Conservation (phyloP, 2,888 invertebrate species). For the Bombylius major region DNA sequence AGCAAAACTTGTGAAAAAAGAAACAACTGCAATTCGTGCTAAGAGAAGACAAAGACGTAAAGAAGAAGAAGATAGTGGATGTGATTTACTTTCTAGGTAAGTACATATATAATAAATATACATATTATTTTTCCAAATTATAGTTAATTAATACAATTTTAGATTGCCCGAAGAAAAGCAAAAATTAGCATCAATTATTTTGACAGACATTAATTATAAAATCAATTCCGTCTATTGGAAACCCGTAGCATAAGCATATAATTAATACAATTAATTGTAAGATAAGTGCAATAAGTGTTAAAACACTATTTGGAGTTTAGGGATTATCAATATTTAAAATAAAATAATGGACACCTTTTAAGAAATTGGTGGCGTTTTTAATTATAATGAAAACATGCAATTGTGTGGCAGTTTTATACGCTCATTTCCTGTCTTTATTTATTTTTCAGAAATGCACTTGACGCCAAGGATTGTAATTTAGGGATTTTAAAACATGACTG, state of each 20-base stretch:
- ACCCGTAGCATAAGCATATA: conserved; percentile 27
- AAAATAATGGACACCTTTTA: too few relatives aligned
- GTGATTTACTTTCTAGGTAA: conserved; percentile 26
- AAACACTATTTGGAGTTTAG: too few relatives aligned
- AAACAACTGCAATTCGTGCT: conserved; percentile 27
- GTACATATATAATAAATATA: not conserved
- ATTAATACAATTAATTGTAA: not conserved
- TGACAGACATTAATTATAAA: conserved; percentile 69
- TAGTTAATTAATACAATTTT: not conserved
- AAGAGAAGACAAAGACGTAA: conserved; percentile 31
- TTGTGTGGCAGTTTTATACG: too few relatives aligned
- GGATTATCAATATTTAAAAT: too few relatives aligned
- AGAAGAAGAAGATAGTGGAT: conserved; percentile 36
- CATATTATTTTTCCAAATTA: too few relatives aligned
- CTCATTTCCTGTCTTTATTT: too few relatives aligned
- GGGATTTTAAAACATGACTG: too few relatives aligned
- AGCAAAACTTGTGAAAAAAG: conserved; percentile 41
- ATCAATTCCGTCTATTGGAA: conserved; percentile 62
- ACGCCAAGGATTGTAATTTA: too few relatives aligned
- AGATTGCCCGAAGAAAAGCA: conserved; percentile 49
- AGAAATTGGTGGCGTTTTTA: too few relatives aligned
- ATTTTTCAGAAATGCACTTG: too few relatives aligned
- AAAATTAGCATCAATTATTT: conserved; percentile 56
- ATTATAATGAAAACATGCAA: too few relatives aligned
- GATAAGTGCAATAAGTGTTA: too few relatives aligned